Conservation (phyloP, 2,113 vertebrate genomes). For the Notechis scutatus region DNA sequence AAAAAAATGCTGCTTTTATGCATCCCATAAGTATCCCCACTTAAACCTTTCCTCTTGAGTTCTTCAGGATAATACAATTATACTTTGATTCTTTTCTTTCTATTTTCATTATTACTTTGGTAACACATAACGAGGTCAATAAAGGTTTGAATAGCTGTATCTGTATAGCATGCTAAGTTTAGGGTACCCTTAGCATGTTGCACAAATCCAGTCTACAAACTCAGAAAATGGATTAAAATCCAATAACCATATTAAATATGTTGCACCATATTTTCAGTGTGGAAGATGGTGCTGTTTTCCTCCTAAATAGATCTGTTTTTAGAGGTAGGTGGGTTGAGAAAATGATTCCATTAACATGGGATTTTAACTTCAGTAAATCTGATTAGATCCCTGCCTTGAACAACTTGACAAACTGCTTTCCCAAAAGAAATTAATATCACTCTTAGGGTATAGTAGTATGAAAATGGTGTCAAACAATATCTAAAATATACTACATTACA, state of each 20-base stretch:
- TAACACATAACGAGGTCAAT: not conserved
- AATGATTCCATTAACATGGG: not conserved
- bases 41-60: not conserved
- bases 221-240: not conserved
- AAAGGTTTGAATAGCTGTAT: not conserved
- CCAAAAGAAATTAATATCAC: not conserved
- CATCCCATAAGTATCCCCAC: not conserved
- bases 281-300: not conserved
- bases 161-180: not conserved
- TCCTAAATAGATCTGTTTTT: not conserved
- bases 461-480: not conserved
- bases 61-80: not conserved
- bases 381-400: not conserved
- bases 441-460: not conserved
- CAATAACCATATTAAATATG: not conserved
- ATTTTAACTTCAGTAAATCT: not conserved
- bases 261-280: not conserved
- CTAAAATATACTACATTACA: not conserved
- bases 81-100: not conserved
- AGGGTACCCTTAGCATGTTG: not conserved
- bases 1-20: not conserved
- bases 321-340: not conserved
- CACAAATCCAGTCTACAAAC: not conserved
- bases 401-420: not conserved
- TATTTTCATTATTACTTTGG: not conserved